Percentiles rank a stretch among this genome's conserved stretches.
These are phyloP conservation scores for Dipodomys stephensi DNA, from an alignment of 2,113 vertebrate genomes.

Conservation along the genomic window DNA sequence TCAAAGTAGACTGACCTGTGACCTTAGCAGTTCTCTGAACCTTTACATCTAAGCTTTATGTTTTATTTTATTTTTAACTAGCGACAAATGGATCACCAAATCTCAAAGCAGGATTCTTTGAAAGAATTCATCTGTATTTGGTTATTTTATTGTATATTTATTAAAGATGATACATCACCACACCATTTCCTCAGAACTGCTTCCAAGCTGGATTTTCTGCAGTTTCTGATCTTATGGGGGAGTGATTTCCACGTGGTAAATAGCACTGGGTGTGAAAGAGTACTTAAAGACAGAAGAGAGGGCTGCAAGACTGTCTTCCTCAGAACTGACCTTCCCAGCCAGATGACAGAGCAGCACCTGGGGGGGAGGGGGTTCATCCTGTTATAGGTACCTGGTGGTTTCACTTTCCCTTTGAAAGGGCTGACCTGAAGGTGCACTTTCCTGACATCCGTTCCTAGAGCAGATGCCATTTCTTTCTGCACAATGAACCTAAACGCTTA, in stretches of 20 bases:
- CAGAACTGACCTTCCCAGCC: background rate
- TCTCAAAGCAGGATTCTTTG: conserved; percentile 26
- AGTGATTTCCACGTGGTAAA: rapidly evolving
- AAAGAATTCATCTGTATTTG: background rate
- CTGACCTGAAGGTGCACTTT: background rate
- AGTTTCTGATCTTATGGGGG: background rate
- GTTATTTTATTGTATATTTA: background rate
- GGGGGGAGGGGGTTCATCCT: background rate
- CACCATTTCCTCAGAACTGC: background rate
- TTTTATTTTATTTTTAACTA: conserved; percentile 62
- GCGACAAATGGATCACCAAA: background rate
- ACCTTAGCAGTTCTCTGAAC: background rate
- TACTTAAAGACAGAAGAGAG: background rate
- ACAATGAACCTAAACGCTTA: background rate
- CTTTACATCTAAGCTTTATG: background rate
- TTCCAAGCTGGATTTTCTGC: background rate
- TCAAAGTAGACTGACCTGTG: background rate
- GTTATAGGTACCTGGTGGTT: background rate
- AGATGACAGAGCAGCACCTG: background rate
- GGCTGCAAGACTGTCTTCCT: background rate
- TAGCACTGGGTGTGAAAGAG: background rate
- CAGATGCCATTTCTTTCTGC: background rate
- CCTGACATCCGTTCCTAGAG: background rate
- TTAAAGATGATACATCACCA: background rate
- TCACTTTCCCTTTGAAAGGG: background rate